A percentile compares a stretch with the other conserved stretches of the same genome.
These are phyloP conservation scores for Thereva nobilitata DNA, from an alignment of 2,888 invertebrate species.

Conservation along the genomic window DNA sequence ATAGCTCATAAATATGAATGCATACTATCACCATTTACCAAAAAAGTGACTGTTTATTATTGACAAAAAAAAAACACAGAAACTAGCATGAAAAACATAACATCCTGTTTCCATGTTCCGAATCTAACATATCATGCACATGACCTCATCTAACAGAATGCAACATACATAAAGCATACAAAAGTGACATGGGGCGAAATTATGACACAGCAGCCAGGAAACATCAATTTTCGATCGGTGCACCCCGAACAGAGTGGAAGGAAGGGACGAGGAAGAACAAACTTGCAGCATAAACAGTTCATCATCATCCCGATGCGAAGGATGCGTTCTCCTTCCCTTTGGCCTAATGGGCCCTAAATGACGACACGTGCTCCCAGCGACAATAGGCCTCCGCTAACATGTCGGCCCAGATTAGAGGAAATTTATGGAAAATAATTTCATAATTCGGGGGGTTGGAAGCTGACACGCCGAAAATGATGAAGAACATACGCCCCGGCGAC, in stretches of 20 bases:
- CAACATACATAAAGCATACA: background rate
- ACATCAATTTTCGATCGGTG: constrained; percentile 20
- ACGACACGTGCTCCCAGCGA: constrained; percentile 52
- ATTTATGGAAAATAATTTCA: constrained; percentile 59
- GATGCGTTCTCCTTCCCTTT: background rate
- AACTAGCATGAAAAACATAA: too few relatives aligned
- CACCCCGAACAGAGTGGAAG: background rate
- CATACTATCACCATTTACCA: too few relatives aligned
- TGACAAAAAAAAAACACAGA: too few relatives aligned
- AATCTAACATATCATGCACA: too few relatives aligned
- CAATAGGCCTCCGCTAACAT: constrained; percentile 1
- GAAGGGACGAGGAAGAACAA: constrained; percentile 1
- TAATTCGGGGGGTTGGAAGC: constrained; percentile 55
- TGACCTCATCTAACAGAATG: background rate
- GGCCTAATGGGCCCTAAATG: constrained; percentile 56
- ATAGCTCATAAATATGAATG: too few relatives aligned
- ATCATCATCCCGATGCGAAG: constrained; percentile 10
- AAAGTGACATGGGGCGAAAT: too few relatives aligned
- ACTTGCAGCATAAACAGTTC: constrained; percentile 2
- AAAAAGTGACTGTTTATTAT: too few relatives aligned
- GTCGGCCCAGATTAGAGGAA: constrained; percentile 44
- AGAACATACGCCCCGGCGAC: constrained; percentile 7
- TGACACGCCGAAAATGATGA: constrained; percentile 19
- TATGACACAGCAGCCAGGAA: constrained; percentile 5
- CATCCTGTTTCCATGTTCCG: too few relatives aligned